Percentiles rank a stretch among this genome's conserved stretches.
Evolutionary conservation across 2,113 vertebrate genomes (phyloP).

Genomic region (Gymnarchus niloticus): DNA sequence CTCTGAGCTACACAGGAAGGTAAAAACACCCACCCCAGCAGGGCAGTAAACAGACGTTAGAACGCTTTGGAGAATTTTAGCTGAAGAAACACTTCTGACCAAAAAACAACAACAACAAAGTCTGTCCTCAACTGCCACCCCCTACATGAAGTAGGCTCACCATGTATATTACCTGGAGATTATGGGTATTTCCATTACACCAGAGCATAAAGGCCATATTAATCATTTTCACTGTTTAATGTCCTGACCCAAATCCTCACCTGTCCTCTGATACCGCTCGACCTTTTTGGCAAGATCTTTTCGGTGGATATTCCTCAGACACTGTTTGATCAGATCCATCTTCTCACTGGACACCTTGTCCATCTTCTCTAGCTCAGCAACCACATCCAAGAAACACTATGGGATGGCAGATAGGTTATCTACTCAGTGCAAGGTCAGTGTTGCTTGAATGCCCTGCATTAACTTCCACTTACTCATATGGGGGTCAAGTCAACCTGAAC

Average conservation of each 20-base stretch:
- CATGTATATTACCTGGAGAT: neutral
- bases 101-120: neutral
- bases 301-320: slow-evolving; percentile 68
- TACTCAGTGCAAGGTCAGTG: neutral
- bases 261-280: slow-evolving; percentile 61
- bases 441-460: neutral
- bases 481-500: neutral
- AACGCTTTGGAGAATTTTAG: neutral
- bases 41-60: neutral
- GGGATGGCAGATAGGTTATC: neutral
- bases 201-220: neutral
- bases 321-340: slow-evolving; percentile 70
- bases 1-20: neutral
- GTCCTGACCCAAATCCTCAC: slow-evolving; percentile 50
- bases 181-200: neutral
- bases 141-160: neutral
- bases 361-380: slow-evolving; percentile 79
- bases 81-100: neutral
- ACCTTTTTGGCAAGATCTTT: slow-evolving; percentile 77
- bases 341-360: slow-evolving; percentile 69
- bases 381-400: slow-evolving; percentile 80
- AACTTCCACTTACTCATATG: neutral
- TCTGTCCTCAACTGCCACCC: no score
- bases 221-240: neutral
- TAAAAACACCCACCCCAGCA: neutral